Percentiles rank a stretch among this genome's conserved stretches.
These are phyloP conservation scores for Hepsetus odoe DNA, from an alignment of 2,113 vertebrate genomes.

Conservation along the genomic window DNA sequence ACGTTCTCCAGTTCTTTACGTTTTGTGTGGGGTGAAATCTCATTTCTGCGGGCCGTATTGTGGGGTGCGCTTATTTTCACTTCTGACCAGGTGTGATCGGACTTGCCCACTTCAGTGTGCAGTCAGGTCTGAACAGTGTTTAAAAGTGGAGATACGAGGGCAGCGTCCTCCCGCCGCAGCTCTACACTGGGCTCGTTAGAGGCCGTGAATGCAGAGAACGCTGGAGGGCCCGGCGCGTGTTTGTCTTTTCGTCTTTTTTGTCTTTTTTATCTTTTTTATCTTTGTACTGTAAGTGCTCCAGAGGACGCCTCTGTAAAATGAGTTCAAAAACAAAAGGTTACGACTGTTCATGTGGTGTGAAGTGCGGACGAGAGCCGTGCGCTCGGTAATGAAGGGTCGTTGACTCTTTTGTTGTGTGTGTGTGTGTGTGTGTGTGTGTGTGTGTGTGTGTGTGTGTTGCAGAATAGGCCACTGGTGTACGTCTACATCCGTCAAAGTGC, in stretches of 20 bases:
- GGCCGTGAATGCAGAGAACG: not conserved
- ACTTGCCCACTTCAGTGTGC: not conserved
- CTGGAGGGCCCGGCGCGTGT: not conserved
- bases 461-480: conserved; percentile 79
- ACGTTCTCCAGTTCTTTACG: too few relatives aligned
- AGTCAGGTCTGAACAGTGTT: not conserved
- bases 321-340: not conserved
- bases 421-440: conserved; percentile 45
- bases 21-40: too few relatives aligned
- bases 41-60: too few relatives aligned
- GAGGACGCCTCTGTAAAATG: not conserved
- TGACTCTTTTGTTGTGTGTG: not conserved
- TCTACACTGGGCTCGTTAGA: not conserved
- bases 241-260: not conserved
- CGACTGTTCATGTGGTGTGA: not conserved
- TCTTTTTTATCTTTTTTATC: too few relatives aligned
- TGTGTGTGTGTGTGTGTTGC: conserved; percentile 52
- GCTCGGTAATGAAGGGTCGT: not conserved
- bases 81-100: too few relatives aligned
- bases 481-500: conserved; percentile 80
- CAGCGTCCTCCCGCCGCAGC: not conserved
- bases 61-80: too few relatives aligned
- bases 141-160: not conserved
- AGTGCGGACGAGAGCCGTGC: not conserved
- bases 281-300: not conserved